Percentiles rank a stretch among this genome's conserved stretches.
These are phyloP conservation scores for Calephelis virginiensis DNA, from an alignment of 1,140 invertebrate genomes.

Conservation along the genomic window DNA sequence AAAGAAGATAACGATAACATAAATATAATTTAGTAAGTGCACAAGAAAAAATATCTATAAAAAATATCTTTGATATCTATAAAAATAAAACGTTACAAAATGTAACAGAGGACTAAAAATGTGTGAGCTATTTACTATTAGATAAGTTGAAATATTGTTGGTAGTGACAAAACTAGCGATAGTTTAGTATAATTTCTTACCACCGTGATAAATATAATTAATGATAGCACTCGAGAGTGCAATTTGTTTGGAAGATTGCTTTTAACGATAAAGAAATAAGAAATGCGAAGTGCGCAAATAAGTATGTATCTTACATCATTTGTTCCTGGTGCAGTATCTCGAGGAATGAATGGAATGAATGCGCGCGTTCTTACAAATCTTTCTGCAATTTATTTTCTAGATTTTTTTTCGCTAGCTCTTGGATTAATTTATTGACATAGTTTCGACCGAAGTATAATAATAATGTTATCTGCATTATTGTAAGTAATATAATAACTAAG, in stretches of 20 bases:
- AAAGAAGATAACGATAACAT: too few relatives aligned
- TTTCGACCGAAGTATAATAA: not conserved
- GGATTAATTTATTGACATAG: not conserved
- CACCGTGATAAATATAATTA: slow-evolving; percentile 48
- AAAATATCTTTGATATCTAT: too few relatives aligned
- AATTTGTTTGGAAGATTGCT: slow-evolving; percentile 41
- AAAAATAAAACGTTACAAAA: not conserved
- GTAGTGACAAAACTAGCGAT: slow-evolving; percentile 23
- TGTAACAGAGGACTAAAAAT: too few relatives aligned
- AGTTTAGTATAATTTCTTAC: slow-evolving; percentile 35
- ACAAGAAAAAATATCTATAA: too few relatives aligned
- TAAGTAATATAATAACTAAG: too few relatives aligned
- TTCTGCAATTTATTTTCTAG: slow-evolving; percentile 28
- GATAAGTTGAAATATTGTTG: not conserved
- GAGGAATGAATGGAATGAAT: slow-evolving; percentile 38
- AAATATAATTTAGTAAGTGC: too few relatives aligned
- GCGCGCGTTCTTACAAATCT: slow-evolving; percentile 30
- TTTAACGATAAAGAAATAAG: slow-evolving; percentile 40
- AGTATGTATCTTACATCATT: slow-evolving; percentile 46
- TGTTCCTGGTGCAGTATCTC: slow-evolving; percentile 47
- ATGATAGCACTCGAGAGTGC: slow-evolving; percentile 40
- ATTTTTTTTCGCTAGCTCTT: not conserved
- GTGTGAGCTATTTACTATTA: too few relatives aligned
- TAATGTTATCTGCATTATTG: too few relatives aligned
- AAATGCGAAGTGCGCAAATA: slow-evolving; percentile 36